phyloP scores from a whole-genome alignment of 1,140 invertebrate genomes.

The Zophobas morio region DNA sequence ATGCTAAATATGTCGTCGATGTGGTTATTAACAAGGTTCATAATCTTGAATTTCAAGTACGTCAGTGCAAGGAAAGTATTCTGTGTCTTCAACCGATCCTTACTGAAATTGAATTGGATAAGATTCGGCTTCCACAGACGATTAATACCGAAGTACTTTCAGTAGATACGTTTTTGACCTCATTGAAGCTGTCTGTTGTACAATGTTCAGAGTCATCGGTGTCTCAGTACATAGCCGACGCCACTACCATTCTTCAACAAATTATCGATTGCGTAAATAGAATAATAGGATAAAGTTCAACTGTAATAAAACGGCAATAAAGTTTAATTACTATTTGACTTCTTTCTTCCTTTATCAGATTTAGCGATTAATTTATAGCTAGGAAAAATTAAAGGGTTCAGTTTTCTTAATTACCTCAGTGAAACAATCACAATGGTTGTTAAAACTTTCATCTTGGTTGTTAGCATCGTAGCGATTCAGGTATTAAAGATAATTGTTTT shows the following conservation, averaged over 20 bases:
- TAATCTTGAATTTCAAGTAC: neutral
- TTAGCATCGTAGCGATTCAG: too few relatives aligned
- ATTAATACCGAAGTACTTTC: slow-evolving; percentile 7
- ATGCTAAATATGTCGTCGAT: neutral
- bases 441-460: too few relatives aligned
- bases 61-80: neutral
- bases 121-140: slow-evolving; percentile 9
- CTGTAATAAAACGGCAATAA: neutral
- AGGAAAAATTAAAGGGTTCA: too few relatives aligned
- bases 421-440: too few relatives aligned
- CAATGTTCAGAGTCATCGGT: neutral
- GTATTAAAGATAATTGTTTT: neutral
- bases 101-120: slow-evolving; percentile 22
- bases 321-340: neutral
- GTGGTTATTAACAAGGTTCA: slow-evolving; percentile 1
- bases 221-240: slow-evolving; percentile 1
- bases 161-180: neutral
- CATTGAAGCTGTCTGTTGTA: neutral
- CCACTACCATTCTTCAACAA: slow-evolving; percentile 16
- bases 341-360: neutral
- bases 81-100: neutral
- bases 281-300: slow-evolving; percentile 3
- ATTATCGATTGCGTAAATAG: slow-evolving; percentile 16
- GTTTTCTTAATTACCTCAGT: too few relatives aligned
- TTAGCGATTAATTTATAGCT: too few relatives aligned